Base-by-base conservation (phyloP, 1,140 invertebrate species). In the Fopius arisanus region DNA sequence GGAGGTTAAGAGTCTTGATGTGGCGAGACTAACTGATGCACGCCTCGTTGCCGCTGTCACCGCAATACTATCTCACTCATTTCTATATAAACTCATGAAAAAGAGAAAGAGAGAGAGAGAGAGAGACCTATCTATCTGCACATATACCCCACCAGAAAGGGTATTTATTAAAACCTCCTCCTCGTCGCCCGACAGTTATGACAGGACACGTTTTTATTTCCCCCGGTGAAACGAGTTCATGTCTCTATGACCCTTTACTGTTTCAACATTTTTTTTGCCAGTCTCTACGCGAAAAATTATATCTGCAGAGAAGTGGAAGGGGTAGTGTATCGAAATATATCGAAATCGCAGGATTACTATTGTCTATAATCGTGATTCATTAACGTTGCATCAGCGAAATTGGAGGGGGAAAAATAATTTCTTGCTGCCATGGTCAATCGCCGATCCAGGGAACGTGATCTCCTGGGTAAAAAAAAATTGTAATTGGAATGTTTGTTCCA, bases 1-100 rank as follows among this genome's bases (percentile, higher is more conserved):
- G 19, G 71, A 73, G 72, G 72, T 73, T 73, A 73, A 78, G 78
- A 79, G 78, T 83, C 80, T 83, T 86, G 85, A 87, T 85, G 83
- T 86, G 79, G 80, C 87, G 85, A 84, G 84, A 87, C 86, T 83
- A 87, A 85, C 82, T 81, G 81, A 83, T 81, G 83, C 83, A 87
- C 84, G 87, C 80, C 83, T 88, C 85, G 85, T 88, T 87, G 80
- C 76, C 78, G 80, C 84, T 88, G 87, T 87, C 84, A 87, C 81
- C 84, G 76, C 76, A 67, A 62, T 73, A 76, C 78, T 85, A 82
- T 86, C 83, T 86, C 84, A 81, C 83, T 85, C 79, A 71, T 74
- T 74, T 48, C 69, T 62, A 69, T 72, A 41, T 43, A 63, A 40
- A 70, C 29, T 10, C 28, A 72, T 19, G 43, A 48, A n/a, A 16